These are phyloP conservation scores for Mirounga angustirostris DNA, from an alignment of 2,113 vertebrate species.

Conservation along the genomic window DNA sequence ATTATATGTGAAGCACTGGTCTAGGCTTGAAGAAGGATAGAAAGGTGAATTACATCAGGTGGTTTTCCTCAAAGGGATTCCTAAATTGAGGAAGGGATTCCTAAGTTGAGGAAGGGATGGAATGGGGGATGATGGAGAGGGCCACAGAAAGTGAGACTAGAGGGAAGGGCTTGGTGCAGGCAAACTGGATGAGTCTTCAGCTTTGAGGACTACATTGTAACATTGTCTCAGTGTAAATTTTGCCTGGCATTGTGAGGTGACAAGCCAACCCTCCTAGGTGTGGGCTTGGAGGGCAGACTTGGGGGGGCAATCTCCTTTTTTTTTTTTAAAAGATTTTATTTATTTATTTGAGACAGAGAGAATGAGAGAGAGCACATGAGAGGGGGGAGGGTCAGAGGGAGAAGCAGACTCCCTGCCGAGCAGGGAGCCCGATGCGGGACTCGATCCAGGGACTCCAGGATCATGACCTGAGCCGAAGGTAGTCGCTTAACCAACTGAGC, in stretches of 20 bases:
- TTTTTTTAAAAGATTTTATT: too few species aligned
- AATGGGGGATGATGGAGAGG: too few species aligned
- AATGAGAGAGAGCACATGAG: too few species aligned
- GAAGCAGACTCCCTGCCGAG: too few species aligned
- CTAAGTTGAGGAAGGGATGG: neutral
- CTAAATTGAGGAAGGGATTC: neutral
- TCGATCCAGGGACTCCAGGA: too few species aligned
- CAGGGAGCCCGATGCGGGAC: too few species aligned
- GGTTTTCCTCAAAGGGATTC: conserved; percentile 8
- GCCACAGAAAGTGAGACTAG: neutral
- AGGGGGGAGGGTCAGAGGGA: too few species aligned
- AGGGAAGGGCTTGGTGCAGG: too few species aligned
- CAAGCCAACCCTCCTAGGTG: neutral
- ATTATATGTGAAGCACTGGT: neutral
- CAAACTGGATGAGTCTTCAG: neutral
- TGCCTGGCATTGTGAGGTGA: neutral
- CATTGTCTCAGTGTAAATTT: neutral
- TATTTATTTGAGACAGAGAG: too few species aligned
- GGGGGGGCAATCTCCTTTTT: neutral
- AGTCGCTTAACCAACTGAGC: too few species aligned
- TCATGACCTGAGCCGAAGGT: too few species aligned
- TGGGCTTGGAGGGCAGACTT: neutral
- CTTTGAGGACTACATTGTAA: neutral
- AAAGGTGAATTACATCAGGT: neutral
- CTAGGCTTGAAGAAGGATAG: neutral